A percentile compares a stretch with the other conserved stretches of the same genome.
These are phyloP conservation scores for Xestoiulus laeticollis DNA, from an alignment of 2,888 invertebrate species.

Conservation along the genomic window DNA sequence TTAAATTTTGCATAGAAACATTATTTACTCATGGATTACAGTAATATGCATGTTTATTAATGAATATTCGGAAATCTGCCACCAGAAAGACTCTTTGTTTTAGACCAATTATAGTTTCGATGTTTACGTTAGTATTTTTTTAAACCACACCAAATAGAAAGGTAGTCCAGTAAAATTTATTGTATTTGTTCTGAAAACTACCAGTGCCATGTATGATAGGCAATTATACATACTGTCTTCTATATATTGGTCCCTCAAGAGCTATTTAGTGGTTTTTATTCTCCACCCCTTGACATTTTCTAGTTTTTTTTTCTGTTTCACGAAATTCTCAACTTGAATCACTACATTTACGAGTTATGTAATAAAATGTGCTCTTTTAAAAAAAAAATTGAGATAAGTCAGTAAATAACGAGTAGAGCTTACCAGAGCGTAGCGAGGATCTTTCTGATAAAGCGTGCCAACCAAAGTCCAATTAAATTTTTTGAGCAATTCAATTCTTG, in stretches of 20 bases:
- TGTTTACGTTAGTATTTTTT: background rate
- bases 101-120: background rate
- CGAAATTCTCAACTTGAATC: background rate
- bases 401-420: constrained; percentile 60
- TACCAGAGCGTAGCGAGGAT: constrained; percentile 90
- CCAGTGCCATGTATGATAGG: background rate
- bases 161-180: background rate
- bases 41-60: background rate
- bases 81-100: background rate
- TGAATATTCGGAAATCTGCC: background rate
- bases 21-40: background rate
- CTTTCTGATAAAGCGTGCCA: constrained; percentile 96
- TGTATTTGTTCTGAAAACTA: background rate
- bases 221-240: background rate
- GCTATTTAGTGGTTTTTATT: background rate
- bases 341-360: background rate
- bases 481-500: constrained; percentile 84
- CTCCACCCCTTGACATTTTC: background rate
- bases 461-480: constrained; percentile 98
- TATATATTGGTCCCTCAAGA: background rate
- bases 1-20: background rate
- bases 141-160: background rate
- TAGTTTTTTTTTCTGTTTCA: background rate
- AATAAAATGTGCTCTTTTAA: background rate
- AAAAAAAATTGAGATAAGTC: background rate